Evolutionary conservation across 1,140 invertebrate species (phyloP).

Genomic region (Zaprionus lachaisei): DNA sequence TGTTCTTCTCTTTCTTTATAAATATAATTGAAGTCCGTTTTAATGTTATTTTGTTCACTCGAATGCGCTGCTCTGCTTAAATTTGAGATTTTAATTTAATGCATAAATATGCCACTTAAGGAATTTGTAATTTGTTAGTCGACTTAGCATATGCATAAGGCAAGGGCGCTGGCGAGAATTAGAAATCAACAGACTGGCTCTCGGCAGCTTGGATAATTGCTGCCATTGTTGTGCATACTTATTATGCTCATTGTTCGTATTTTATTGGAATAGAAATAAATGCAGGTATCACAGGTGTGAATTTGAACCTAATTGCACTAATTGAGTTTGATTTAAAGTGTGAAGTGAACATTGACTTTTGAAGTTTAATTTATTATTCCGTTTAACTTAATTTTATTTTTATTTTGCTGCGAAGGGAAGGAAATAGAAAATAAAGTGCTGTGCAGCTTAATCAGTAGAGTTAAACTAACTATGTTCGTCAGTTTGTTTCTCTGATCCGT

Average conservation of each 20-base stretch:
- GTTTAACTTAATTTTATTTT: too few relatives aligned
- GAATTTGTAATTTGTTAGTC: conserved; percentile 57
- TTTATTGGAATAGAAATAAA: background rate
- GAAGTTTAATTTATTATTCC: too few relatives aligned
- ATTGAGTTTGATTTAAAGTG: background rate
- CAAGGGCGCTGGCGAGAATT: background rate
- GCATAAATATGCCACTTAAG: conserved; percentile 59
- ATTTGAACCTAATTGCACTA: background rate
- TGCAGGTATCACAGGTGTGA: background rate
- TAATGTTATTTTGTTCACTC: conserved; percentile 46
- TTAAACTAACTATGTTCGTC: too few relatives aligned
- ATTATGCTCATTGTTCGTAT: background rate
- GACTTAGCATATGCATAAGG: conserved; percentile 14
- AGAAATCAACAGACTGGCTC: background rate
- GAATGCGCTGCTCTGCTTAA: conserved; percentile 42
- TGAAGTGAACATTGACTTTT: too few relatives aligned
- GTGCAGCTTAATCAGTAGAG: too few relatives aligned
- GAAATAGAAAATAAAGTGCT: too few relatives aligned
- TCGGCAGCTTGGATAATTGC: conserved; percentile 27
- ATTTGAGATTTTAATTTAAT: conserved; percentile 62
- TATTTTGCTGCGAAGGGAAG: too few relatives aligned
- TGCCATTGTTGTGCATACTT: conserved; percentile 2
- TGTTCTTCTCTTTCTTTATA: conserved; percentile 1
- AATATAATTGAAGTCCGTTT: conserved; percentile 35
- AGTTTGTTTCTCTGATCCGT: too few relatives aligned